These are phyloP conservation scores for Microctonus aethiopoides DNA, from an alignment of 2,888 invertebrate genomes.

Conservation along the genomic window DNA sequence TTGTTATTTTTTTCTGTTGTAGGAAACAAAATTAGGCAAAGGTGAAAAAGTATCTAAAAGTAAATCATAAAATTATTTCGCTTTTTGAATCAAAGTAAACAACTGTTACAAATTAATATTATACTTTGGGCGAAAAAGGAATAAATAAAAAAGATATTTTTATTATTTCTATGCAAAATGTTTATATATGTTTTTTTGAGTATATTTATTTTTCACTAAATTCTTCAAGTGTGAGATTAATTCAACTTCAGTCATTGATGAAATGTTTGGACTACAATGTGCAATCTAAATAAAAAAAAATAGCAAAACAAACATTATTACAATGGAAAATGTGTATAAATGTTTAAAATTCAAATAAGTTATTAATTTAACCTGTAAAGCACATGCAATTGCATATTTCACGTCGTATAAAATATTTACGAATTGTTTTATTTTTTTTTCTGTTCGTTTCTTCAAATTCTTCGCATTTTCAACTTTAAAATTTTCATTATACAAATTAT, in stretches of 20 bases:
- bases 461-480: slow-evolving; percentile 39
- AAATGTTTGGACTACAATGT: slow-evolving; percentile 35
- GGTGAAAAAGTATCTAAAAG: slow-evolving; percentile 76
- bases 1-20: slow-evolving; percentile 52
- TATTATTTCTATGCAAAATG: neutral
- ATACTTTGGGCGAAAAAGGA: neutral
- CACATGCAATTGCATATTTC: slow-evolving; percentile 49
- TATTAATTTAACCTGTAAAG: slow-evolving; percentile 46
- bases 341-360: slow-evolving; percentile 14
- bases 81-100: slow-evolving; percentile 6
- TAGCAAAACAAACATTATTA: neutral
- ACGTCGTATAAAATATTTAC: slow-evolving; percentile 46
- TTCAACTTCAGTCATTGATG: slow-evolving; percentile 42
- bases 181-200: neutral
- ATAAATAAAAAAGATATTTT: slow-evolving; percentile 3
- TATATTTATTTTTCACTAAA: slow-evolving; percentile 24
- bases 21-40: slow-evolving; percentile 77
- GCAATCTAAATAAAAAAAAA: slow-evolving; percentile 18
- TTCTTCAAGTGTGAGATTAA: slow-evolving; percentile 35
- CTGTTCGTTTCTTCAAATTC: slow-evolving; percentile 35
- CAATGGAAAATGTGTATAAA: neutral
- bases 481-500: slow-evolving; percentile 47
- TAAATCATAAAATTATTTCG: slow-evolving; percentile 69
- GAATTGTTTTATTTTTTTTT: slow-evolving; percentile 40
- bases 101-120: neutral